Evolutionary conservation across 1,140 invertebrate species (phyloP), one percentile per base, ranked within the genome.

Genomic region (Neuroterus valhalla): DNA sequence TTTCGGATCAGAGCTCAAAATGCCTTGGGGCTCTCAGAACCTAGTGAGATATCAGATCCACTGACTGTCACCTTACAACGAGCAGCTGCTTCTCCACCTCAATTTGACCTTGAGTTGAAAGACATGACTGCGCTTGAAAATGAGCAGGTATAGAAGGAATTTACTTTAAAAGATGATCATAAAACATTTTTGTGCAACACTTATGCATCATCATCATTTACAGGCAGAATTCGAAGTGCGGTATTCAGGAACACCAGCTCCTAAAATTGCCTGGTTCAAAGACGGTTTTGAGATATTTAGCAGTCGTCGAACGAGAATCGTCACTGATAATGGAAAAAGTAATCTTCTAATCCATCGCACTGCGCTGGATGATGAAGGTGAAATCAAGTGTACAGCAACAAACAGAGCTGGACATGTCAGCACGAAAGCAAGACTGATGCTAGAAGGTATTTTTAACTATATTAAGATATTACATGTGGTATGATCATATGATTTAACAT

Each of bases 181-280:
- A 15, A 21, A 66, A 21, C 14, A 21, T 17, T 66, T 19, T 12
- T 21, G 14, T 66, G 23, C 14, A 1, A 21, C 26, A 21, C 3
- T 14, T 31, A n/a, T 3, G 31, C 52, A 68, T 55, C 46, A 70
- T 48, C 42, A 48, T 74, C 2, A 68, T 69, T 66, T 77, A 14
- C 71, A 92, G 91, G 93, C 94, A 3, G 95, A 96, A 84, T 96
- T 97, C 81, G 93, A 93, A 45, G 96, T 97, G 1, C 92, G 94
- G 75, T 95, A 97, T 74, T 90, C 92, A 12, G 98, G 97, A 1
- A 92, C 93, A 38, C 98, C 98, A 0, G 87, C 92, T 6, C 97
- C 98, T 2, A 95, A 95, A 80, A 93, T 99, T 23, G 93, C 94
- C n/a, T 99, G 98, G 98, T 98, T 95, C 88, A 97, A 97, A 87